These are phyloP conservation scores for Hydropotes inermis DNA, from an alignment of 2,113 vertebrate genomes.

Conservation along the genomic window DNA sequence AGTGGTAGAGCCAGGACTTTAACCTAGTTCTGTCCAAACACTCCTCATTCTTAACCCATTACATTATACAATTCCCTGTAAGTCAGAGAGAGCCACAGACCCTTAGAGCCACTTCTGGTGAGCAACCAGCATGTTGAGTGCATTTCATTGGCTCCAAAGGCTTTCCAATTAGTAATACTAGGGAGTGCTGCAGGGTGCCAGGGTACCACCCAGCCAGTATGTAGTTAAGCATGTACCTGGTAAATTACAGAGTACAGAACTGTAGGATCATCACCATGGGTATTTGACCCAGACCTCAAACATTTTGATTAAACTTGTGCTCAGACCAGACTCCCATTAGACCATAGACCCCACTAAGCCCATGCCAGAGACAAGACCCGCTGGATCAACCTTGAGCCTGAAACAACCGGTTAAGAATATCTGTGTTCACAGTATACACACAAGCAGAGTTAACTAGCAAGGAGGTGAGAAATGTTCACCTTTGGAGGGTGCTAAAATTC, in stretches of 20 bases:
- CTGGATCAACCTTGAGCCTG: not conserved
- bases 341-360: not conserved
- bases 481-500: not conserved
- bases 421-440: not conserved
- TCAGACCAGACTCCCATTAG: not conserved
- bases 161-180: not conserved
- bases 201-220: not conserved
- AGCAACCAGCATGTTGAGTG: not conserved
- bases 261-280: not conserved
- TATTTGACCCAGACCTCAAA: not conserved
- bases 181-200: not conserved
- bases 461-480: slow-evolving; percentile 1
- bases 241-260: not conserved
- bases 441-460: not conserved
- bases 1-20: not conserved
- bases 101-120: no score
- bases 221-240: not conserved
- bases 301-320: not conserved
- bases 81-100: not conserved
- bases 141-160: not conserved
- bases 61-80: not conserved
- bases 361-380: not conserved
- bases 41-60: not conserved
- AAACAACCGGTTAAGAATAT: not conserved
- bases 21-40: not conserved